A percentile compares a stretch with the other conserved stretches of the same genome.
These are phyloP conservation scores for Rhineura floridana DNA, from an alignment of 2,113 vertebrate species.

Conservation along the genomic window DNA sequence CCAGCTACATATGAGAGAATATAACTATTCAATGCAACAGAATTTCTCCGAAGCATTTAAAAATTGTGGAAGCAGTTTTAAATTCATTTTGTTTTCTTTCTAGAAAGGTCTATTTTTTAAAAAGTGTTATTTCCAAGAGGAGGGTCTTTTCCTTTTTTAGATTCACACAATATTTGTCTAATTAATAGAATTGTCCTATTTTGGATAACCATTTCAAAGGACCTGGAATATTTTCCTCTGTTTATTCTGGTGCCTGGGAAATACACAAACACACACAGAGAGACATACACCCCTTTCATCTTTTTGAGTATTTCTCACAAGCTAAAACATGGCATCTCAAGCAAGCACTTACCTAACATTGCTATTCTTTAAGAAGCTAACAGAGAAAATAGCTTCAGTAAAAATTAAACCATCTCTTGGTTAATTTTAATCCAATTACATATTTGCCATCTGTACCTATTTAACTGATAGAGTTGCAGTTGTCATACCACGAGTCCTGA, in stretches of 20 bases:
- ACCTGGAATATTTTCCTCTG: conserved; percentile 16
- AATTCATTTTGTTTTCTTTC: conserved; percentile 28
- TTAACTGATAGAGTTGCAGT: neutral
- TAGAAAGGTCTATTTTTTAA: neutral
- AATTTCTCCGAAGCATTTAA: neutral
- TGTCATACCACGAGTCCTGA: too few relatives aligned
- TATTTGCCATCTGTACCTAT: neutral
- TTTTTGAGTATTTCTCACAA: neutral
- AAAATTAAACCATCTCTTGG: neutral
- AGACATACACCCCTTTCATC: neutral
- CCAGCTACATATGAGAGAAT: neutral
- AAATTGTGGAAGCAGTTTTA: neutral
- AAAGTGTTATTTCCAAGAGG: too few relatives aligned
- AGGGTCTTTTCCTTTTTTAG: conserved; percentile 20
- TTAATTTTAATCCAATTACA: neutral
- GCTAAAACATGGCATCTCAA: neutral
- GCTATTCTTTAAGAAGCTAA: neutral
- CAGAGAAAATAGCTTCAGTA: neutral
- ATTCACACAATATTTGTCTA: conserved; percentile 17
- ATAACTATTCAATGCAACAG: neutral
- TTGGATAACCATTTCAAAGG: neutral
- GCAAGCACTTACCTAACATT: neutral
- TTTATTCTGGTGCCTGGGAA: neutral
- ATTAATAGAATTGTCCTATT: neutral
- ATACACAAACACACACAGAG: neutral